phyloP scores from a whole-genome alignment of 1,140 invertebrate genomes.

The Danaus melanippus region DNA sequence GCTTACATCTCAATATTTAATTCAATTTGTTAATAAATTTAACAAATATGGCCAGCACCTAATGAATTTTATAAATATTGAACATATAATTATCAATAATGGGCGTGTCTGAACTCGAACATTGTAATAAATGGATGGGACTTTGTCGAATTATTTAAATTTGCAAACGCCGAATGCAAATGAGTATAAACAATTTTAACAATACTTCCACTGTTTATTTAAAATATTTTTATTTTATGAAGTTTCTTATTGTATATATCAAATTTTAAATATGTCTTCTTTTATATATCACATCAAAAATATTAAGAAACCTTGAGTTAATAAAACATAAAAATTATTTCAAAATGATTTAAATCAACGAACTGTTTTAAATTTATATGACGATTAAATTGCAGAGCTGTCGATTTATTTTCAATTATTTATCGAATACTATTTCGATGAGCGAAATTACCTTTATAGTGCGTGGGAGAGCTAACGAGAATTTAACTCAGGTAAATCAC shows the following conservation, averaged over 20 bases:
- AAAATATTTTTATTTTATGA: too few species aligned
- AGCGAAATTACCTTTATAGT: conserved; percentile 2
- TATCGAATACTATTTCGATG: conserved; percentile 2
- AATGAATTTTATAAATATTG: conserved; percentile 15
- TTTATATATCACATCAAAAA: too few species aligned
- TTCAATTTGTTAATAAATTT: too few species aligned
- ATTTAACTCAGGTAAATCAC: conserved; percentile 1
- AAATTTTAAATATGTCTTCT: too few species aligned
- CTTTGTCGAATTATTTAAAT: conserved; percentile 15
- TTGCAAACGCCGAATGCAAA: conserved; percentile 18
- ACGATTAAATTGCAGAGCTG: too few species aligned
- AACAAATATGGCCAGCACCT: conserved; percentile 3
- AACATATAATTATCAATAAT: conserved; percentile 23
- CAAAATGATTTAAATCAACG: too few species aligned
- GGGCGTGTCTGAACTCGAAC: conserved; percentile 17
- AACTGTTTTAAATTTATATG: too few species aligned
- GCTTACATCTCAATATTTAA: too few species aligned
- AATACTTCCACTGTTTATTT: too few species aligned
- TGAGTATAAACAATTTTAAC: conserved; percentile 1
- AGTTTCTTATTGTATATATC: too few species aligned
- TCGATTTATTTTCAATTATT: conserved; percentile 6
- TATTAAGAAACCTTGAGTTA: too few species aligned
- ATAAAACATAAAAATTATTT: too few species aligned
- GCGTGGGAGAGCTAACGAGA: conserved; percentile 4
- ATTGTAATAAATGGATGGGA: conserved; percentile 18